Base-by-base conservation (phyloP, 2,797 vertebrate species). In the Parauchenoglanis ngamensis region DNA sequence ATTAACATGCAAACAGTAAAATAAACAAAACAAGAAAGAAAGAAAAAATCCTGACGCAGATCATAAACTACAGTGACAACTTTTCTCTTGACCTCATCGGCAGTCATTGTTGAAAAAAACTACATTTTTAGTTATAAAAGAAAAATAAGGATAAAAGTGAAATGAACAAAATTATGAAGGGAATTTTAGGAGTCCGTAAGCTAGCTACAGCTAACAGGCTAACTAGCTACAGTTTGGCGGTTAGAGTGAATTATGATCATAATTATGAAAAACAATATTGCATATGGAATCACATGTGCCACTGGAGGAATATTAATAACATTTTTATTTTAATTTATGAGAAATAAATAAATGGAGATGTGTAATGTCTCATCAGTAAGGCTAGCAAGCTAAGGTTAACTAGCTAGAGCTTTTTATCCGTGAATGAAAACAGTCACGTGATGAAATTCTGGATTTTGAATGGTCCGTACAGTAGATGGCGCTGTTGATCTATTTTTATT, bases 1-100 rank as follows among this genome's bases (percentile, higher is more conserved):
- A 75, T 21, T 31, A 78, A 35, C 77, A 79, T 79, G 77, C 77
- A 79, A 56, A 79, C 56, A 40, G 31, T 77, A 59, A 79, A 79
- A 57, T 52, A 76, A 76, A 52, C 15, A 76, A n/a, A 7, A 76
- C 12, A 73, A n/a, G n/a, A n/a, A n/a, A n/a, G n/a, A n/a, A n/a
- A 5, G 77, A 59, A 21, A 44, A 59, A 59, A 35, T 59, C 15
- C 49, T 7, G 13, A 25, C 3, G 10, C 21, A 19, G n/a, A 25
- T 28, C 73, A 28, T 19, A 46, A 46, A 7, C 21, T 15, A 21
- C 63, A 65, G 10, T 68, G 28, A 68, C 28, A 19, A 31, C 15
- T 70, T 7, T 17, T 19, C 21, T 4, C 0, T 15, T 6, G 7
- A 31, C n/a, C n/a, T 28, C 12, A 63, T 1, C 65, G 31, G 61